Percentiles rank a stretch among this genome's conserved stretches.
Conservation (phyloP, 2,888 invertebrate genomes). For the Stenodera caucasica region DNA sequence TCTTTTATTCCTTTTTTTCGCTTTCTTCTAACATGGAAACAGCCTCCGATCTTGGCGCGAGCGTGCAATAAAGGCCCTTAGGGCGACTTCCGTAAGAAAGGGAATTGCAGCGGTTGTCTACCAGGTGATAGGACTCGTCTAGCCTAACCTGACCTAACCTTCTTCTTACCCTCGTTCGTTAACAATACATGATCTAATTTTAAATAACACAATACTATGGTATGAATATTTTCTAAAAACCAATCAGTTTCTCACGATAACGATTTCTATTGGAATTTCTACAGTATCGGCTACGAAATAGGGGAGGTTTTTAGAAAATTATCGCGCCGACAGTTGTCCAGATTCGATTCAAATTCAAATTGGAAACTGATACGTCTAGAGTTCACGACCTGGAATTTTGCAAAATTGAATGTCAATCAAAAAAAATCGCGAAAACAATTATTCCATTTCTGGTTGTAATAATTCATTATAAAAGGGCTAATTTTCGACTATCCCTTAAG, state of each 20-base stretch:
- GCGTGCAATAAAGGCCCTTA: constrained; percentile 25
- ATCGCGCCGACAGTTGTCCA: background rate
- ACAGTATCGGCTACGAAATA: background rate
- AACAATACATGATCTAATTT: constrained; percentile 55
- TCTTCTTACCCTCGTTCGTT: constrained; percentile 40
- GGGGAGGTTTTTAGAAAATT: background rate
- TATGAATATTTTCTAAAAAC: constrained; percentile 46
- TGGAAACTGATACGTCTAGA: background rate
- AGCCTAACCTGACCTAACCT: constrained; percentile 48
- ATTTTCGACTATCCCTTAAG: too few species aligned
- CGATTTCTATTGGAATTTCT: constrained; percentile 16
- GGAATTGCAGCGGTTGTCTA: constrained; percentile 15
- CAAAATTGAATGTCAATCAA: too few species aligned
- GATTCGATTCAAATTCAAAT: background rate
- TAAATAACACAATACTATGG: constrained; percentile 50
- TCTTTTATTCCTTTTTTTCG: background rate
- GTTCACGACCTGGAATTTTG: background rate
- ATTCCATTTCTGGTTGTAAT: too few species aligned
- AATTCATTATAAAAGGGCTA: too few species aligned
- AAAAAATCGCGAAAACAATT: too few species aligned
- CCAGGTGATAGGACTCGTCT: constrained; percentile 47
- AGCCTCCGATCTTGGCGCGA: constrained; percentile 24
- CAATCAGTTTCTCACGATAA: constrained; percentile 36
- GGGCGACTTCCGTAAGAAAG: constrained; percentile 28
- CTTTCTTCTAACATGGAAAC: constrained; percentile 15